Evolutionary conservation across 2,888 invertebrate species (phyloP).

Genomic region (Mimas tiliae): DNA sequence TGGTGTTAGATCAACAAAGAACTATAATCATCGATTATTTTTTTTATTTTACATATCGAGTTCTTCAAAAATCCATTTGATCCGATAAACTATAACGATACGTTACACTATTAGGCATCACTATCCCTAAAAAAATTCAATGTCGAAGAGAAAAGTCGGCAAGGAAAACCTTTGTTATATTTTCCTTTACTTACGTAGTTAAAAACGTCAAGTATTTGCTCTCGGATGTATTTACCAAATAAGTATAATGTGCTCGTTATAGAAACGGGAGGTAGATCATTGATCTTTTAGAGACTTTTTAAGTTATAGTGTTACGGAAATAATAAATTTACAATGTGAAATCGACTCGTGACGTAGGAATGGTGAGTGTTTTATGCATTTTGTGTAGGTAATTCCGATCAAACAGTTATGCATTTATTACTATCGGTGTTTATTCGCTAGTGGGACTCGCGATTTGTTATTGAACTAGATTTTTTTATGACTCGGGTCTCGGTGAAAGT

Average conservation of each 20-base stretch:
- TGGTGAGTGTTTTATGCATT: constrained; percentile 53
- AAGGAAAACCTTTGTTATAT: constrained; percentile 41
- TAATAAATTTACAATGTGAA: constrained; percentile 61
- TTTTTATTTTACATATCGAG: no score
- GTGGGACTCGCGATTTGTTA: constrained; percentile 29
- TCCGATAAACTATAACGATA: not conserved
- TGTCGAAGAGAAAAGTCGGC: constrained; percentile 33
- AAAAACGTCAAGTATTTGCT: constrained; percentile 27
- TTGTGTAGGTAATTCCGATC: not conserved
- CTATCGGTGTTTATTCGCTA: constrained; percentile 2
- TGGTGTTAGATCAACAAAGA: no score
- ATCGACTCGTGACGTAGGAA: constrained; percentile 55
- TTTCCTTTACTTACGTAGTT: constrained; percentile 31
- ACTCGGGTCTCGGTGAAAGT: constrained; percentile 36
- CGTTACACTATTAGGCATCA: constrained; percentile 27
- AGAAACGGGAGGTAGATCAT: constrained; percentile 12
- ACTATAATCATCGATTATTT: no score
- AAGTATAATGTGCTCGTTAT: constrained; percentile 25
- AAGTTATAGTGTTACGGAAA: constrained; percentile 32
- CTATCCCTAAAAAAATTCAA: constrained; percentile 36
- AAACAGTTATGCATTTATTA: constrained; percentile 12
- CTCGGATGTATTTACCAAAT: constrained; percentile 16
- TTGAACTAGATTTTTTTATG: constrained; percentile 33
- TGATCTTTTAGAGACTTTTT: constrained; percentile 22
- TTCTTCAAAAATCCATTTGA: not conserved